Evolutionary conservation across 2,888 invertebrate species (phyloP), one percentile per base, ranked within the genome.

Genomic region (Cantharis rufa): DNA sequence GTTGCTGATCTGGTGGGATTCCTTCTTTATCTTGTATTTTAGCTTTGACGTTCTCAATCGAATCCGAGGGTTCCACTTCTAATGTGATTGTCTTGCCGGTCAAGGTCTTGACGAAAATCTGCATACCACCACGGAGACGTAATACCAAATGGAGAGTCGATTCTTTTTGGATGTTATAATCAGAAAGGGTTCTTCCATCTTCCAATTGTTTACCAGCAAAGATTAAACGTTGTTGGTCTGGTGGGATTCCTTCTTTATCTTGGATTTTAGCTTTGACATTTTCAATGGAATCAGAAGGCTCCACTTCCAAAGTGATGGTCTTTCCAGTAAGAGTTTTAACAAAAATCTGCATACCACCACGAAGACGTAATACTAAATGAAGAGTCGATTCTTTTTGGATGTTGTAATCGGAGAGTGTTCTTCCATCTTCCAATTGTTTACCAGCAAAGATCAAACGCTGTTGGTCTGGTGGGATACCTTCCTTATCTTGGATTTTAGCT

Each of bases 41-140:
- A 76, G 95, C 94, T 89, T 97, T 97, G 82, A 97, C 97, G 95
- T 97, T 96, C 90, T 97, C 97, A 88, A 97, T 97, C 69, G 96
- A 95, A 87, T 98, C 97, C 0, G 95, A 95, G 69, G 97, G 94
- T 89, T 97, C 96, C 85, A 96, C 96, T 92, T 96, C 96, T 84
- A 96, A 93, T 86, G 96, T 96, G 91, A 97, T 96, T 90, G 97
- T 97, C 91, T 97, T 97, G 85, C 96, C 97, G 88, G 96, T 97
- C 78, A 97, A 92, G 87, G 96, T 97, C 89, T 97, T 97, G 79
- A 97, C 97, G 89, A 97, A 98, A 89, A 98, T 98, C 93, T 98
- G 98, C 97, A 97, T 97, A 62, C 48, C 48, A n/a, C 48, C 48
- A 11, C n/a, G 48, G 0, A 48, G 48, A 48, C n/a, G n/a, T 5